These are phyloP conservation scores for Aromia moschata DNA, from an alignment of 2,888 invertebrate genomes.

Conservation along the genomic window DNA sequence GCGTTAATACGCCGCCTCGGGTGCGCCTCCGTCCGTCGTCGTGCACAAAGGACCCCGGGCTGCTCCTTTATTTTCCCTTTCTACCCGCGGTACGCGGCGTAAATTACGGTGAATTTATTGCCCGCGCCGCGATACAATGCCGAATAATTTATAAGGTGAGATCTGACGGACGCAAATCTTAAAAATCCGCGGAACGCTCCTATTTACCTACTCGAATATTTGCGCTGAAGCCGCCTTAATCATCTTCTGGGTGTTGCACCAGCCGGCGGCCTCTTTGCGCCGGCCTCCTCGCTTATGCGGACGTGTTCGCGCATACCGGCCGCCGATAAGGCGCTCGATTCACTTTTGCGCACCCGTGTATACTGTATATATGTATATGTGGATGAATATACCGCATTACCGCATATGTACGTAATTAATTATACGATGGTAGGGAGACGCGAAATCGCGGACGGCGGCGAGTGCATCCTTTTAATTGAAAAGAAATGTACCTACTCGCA, in stretches of 20 bases:
- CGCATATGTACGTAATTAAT: too few species aligned
- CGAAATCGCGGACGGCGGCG: slow-evolving; percentile 1
- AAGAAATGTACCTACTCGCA: slow-evolving; percentile 25
- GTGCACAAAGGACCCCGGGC: slow-evolving; percentile 38
- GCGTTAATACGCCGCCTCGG: slow-evolving; percentile 50
- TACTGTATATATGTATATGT: too few species aligned
- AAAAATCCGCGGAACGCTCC: slow-evolving; percentile 60
- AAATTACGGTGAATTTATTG: slow-evolving; percentile 60
- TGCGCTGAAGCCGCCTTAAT: slow-evolving; percentile 53
- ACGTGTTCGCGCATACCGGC: slow-evolving; percentile 19
- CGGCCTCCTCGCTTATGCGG: slow-evolving; percentile 22
- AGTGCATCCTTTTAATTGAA: slow-evolving; percentile 22
- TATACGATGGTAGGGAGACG: too few species aligned
- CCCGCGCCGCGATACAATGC: slow-evolving; percentile 57
- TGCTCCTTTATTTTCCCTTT: slow-evolving; percentile 51
- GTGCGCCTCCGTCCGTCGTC: slow-evolving; percentile 40
- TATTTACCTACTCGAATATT: slow-evolving; percentile 57
- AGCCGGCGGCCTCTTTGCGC: slow-evolving; percentile 28
- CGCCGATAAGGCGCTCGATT: slow-evolving; percentile 18
- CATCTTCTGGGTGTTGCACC: slow-evolving; percentile 50
- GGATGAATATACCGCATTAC: too few species aligned
- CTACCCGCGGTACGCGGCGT: slow-evolving; percentile 53
- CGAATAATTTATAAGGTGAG: slow-evolving; percentile 63
- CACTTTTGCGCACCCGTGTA: too few species aligned
- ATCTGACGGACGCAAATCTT: slow-evolving; percentile 62